These are phyloP conservation scores for Muscicapa comitata DNA, from an alignment of 2,797 vertebrate genomes.

Conservation along the genomic window DNA sequence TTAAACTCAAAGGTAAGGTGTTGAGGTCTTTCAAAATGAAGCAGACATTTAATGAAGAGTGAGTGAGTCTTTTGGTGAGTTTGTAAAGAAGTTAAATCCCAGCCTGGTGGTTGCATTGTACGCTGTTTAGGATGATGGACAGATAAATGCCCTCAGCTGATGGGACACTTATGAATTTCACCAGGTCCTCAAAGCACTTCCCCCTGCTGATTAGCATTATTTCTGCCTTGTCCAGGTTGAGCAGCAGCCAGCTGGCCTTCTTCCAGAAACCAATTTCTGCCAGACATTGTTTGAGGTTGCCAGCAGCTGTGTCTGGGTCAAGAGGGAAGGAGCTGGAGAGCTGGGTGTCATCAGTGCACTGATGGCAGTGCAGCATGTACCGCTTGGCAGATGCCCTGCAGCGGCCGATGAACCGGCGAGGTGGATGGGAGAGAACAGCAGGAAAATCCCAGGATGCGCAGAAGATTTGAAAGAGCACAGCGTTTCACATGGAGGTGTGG, in stretches of 20 bases:
- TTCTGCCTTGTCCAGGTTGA: slow-evolving; percentile 57
- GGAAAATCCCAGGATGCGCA: not conserved
- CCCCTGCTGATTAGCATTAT: slow-evolving; percentile 11
- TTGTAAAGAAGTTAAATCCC: not conserved
- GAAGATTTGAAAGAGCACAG: not conserved
- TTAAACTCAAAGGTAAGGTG: not conserved
- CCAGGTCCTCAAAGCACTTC: slow-evolving; percentile 8
- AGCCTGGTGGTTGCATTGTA: not conserved
- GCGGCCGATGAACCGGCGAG: slow-evolving; percentile 6
- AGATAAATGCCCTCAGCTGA: not conserved
- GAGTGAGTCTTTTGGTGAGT: not conserved
- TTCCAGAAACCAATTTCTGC: slow-evolving; percentile 54
- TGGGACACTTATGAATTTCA: slow-evolving; percentile 18
- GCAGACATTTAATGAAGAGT: not conserved
- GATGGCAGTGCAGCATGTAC: not conserved
- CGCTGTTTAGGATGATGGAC: not conserved
- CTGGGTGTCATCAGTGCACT: not conserved
- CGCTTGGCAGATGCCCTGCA: not conserved
- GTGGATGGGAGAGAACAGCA: not conserved
- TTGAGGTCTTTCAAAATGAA: not conserved
- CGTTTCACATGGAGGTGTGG: not conserved
- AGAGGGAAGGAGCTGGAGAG: not conserved
- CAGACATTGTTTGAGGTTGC: slow-evolving; percentile 44
- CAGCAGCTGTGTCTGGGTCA: slow-evolving; percentile 39
- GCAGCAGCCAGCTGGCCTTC: slow-evolving; percentile 60